These are phyloP conservation scores for Probosciger aterrimus DNA, from an alignment of 2,113 vertebrate genomes.

Conservation along the genomic window DNA sequence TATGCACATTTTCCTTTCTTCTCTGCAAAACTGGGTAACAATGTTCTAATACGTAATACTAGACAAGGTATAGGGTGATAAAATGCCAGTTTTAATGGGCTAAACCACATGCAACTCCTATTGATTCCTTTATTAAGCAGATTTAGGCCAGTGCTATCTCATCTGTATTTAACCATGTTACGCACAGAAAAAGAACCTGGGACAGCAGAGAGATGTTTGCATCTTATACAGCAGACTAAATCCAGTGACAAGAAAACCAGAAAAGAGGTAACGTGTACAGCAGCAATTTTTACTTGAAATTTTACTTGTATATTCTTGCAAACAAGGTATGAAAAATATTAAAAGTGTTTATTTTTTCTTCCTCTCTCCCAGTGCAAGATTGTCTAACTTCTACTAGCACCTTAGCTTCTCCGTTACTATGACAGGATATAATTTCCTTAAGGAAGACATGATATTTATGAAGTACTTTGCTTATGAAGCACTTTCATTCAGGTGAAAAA, in stretches of 20 bases:
- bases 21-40: not conserved
- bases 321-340: not conserved
- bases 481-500: not conserved
- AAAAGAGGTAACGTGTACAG: not conserved
- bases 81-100: not conserved
- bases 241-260: not conserved
- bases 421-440: not conserved
- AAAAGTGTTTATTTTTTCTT: not conserved
- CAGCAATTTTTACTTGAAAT: not conserved
- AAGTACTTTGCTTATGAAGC: not conserved
- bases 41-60: not conserved
- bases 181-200: not conserved
- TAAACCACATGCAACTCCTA: not conserved
- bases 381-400: not conserved
- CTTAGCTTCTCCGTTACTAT: not conserved
- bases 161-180: not conserved
- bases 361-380: not conserved
- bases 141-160: not conserved
- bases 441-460: not conserved
- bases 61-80: not conserved
- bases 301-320: not conserved
- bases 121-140: not conserved
- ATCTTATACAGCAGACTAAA: not conserved
- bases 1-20: not conserved
- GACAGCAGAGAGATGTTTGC: not conserved